A percentile compares a stretch with the other conserved stretches of the same genome.
phyloP scores from a whole-genome alignment of 92 coral and sea anemone species.

The Epizoanthus illoricatus region DNA sequence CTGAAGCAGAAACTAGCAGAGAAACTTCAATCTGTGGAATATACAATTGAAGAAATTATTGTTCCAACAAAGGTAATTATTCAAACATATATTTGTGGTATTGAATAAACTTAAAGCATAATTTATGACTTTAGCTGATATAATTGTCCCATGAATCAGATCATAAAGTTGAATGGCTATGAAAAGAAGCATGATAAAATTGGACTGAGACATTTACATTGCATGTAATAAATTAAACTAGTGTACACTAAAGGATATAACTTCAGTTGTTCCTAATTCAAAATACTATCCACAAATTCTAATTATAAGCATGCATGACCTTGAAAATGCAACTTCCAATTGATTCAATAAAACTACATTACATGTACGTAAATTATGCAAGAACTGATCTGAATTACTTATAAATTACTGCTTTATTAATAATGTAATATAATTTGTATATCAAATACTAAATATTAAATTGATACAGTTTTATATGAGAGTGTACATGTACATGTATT shows the following conservation, averaged over 20 bases:
- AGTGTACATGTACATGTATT: no score
- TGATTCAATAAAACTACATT: no score
- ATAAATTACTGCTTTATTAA: no score
- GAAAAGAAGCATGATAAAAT: not conserved
- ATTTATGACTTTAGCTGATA: not conserved
- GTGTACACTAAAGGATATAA: not conserved
- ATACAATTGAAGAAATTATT: constrained; percentile 61
- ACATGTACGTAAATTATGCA: no score
- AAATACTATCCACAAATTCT: not conserved
- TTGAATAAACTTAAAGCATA: not conserved
- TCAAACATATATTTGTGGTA: not conserved
- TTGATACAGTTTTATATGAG: no score
- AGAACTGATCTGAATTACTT: no score
- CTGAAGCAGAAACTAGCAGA: constrained; percentile 41
- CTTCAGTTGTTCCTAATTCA: not conserved
- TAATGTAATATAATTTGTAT: no score
- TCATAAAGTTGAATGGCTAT: not conserved
- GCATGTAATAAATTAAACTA: not conserved
- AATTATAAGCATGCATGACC: not conserved
- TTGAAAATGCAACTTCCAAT: no score
- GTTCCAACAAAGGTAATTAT: constrained; percentile 57
- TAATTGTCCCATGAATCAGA: not conserved
- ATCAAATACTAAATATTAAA: no score
- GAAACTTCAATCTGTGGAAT: constrained; percentile 41
- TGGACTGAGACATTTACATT: not conserved